A percentile compares a stretch with the other conserved stretches of the same genome.
Evolutionary conservation across 2,888 invertebrate genomes (phyloP).

Genomic region (Epistrophe grossulariae): DNA sequence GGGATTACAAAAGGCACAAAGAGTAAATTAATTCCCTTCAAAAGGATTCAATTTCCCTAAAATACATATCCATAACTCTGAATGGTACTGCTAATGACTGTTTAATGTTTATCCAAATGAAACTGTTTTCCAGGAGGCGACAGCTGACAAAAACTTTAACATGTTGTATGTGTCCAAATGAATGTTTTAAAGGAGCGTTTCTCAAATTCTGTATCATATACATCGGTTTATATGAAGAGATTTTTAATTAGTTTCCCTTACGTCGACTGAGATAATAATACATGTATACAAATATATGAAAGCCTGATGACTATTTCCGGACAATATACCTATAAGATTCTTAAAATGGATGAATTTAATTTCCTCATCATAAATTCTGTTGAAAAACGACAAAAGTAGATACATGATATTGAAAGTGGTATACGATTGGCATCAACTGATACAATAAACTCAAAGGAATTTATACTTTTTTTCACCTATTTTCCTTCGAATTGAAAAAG

Average conservation of each 20-base stretch:
- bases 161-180: neutral
- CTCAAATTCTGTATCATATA: neutral
- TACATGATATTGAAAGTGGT: neutral
- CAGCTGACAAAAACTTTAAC: neutral
- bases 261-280: neutral
- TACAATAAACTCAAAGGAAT: constrained; percentile 8
- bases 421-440: neutral
- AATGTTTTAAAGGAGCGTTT: neutral
- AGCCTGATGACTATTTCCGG: neutral
- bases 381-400: neutral
- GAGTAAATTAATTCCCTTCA: neutral
- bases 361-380: neutral
- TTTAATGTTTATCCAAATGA: neutral
- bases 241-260: constrained; percentile 5
- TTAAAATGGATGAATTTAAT: constrained; percentile 6
- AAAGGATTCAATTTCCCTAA: neutral
- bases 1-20: neutral
- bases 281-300: neutral
- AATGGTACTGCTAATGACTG: neutral
- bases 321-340: neutral
- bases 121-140: neutral
- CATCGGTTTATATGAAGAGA: neutral
- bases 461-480: neutral
- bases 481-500: neutral
- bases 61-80: neutral